These are phyloP conservation scores for Cossypha niveicapilla DNA, from an alignment of 2,797 vertebrate genomes.

Conservation along the genomic window DNA sequence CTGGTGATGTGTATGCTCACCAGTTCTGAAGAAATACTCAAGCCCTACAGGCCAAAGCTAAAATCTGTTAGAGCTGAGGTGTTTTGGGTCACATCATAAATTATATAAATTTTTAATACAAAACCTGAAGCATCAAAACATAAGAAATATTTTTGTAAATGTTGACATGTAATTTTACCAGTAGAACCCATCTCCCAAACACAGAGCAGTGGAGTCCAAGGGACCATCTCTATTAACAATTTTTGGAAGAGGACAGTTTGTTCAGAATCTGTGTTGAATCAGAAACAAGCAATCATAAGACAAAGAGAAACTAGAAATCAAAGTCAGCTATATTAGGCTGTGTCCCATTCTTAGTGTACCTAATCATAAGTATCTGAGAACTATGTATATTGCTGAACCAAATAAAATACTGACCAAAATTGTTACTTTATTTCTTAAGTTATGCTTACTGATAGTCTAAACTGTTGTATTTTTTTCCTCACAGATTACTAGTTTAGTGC, in stretches of 20 bases:
- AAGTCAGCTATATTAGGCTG: neutral
- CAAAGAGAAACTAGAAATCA: neutral
- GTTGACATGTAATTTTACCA: neutral
- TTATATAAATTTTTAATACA: neutral
- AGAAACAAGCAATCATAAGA: neutral
- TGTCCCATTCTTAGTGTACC: neutral
- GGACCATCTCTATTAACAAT: neutral
- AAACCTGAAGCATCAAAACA: neutral
- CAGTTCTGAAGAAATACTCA: neutral
- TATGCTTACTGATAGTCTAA: neutral
- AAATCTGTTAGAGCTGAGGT: neutral
- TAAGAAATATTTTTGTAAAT: neutral
- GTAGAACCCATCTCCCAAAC: neutral
- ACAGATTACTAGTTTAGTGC: neutral
- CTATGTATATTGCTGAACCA: neutral
- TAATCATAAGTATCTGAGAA: neutral
- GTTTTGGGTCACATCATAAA: neutral
- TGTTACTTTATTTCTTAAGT: neutral
- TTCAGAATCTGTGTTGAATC: neutral
- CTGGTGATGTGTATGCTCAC: neutral
- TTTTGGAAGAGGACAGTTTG: neutral
- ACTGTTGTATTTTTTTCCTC: neutral
- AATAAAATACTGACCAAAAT: neutral
- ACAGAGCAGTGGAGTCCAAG: neutral
- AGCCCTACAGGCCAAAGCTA: neutral